These are phyloP conservation scores for Lepus americanus DNA, from an alignment of 2,113 vertebrate species.

Conservation along the genomic window DNA sequence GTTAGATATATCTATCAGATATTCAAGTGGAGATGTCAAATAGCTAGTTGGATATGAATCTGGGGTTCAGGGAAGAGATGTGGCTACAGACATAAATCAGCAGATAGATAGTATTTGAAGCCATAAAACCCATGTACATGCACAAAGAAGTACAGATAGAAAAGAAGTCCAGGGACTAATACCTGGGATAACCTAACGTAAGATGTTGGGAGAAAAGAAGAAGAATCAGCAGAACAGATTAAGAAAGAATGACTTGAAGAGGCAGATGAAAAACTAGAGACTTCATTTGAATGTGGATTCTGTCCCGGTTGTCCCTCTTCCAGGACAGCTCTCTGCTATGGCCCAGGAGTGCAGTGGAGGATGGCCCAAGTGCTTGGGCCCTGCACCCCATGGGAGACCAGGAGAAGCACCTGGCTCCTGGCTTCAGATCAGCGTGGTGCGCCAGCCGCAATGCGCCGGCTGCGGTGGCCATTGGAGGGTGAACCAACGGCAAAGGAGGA, in stretches of 20 bases:
- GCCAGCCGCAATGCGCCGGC: too few relatives aligned
- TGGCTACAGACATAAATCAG: slow-evolving; percentile 11
- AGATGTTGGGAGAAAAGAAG: not conserved
- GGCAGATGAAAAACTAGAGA: not conserved
- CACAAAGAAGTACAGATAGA: not conserved
- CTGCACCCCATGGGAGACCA: too few relatives aligned
- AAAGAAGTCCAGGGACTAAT: not conserved
- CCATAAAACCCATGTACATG: not conserved
- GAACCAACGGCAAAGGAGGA: too few relatives aligned
- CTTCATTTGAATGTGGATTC: not conserved
- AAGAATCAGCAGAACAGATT: slow-evolving; percentile 41
- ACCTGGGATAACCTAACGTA: not conserved
- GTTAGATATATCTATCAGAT: not conserved
- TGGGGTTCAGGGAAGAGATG: slow-evolving; percentile 28
- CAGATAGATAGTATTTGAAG: not conserved
- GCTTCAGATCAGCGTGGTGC: too few relatives aligned
- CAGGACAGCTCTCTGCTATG: too few relatives aligned
- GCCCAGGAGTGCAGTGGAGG: too few relatives aligned
- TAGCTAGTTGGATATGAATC: not conserved
- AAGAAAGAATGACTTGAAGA: not conserved
- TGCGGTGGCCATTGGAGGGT: too few relatives aligned
- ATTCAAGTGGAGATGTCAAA: slow-evolving; percentile 33
- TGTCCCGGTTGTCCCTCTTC: too few relatives aligned
- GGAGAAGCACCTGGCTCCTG: too few relatives aligned
- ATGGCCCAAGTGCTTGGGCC: too few relatives aligned